Base-by-base conservation (phyloP, 2,113 vertebrate species). In the Dicaeum eximium region DNA sequence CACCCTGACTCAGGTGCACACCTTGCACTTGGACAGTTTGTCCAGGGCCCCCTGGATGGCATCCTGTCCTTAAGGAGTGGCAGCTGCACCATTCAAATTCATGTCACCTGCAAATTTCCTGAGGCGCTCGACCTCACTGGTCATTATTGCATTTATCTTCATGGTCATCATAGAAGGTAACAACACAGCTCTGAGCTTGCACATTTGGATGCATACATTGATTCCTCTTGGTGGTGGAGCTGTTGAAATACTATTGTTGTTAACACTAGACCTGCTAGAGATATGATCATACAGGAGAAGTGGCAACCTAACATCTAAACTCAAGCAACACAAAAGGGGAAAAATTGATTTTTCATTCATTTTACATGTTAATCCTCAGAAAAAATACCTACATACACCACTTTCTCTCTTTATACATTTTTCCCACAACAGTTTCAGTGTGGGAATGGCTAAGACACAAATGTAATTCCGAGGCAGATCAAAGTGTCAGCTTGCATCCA, bases 61-160 rank as follows among this genome's bases (percentile, higher is more conserved):
- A 22, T 64, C 28, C 27, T 22, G n/a, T n/a, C 23, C 40, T 64
- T 47, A 33, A 64, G 48, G 58, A 54, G 4, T 15, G 18, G 47
- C 58, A 73, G 2, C 18, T 38, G 28, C 33, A 84, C 33, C 33
- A 25, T 18, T 54, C 38, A n/a, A 22, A 37, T 73, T 38, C 28
- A 19, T 28, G 7, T 15, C 14, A 72, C 19, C 57, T 64, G 23
- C 81, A 54, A 18, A 38, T 11, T 22, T 64, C 21, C 27, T 38
- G 57, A 54, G 57, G 45, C 22, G 37, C 14, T 33, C 4, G 1
- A 33, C 37, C 57, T 38, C 1, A 0, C 27, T 45, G 33, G 57
- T 18, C 27, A 54, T 53, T 31, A 17, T 10, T 61, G 38, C 67
- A 62, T 53, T 53, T 27, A 9, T 45, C 18, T 20, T 75, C 47